Conservation (phyloP, 2,113 vertebrate species). For the Chaetodon trifascialis region DNA sequence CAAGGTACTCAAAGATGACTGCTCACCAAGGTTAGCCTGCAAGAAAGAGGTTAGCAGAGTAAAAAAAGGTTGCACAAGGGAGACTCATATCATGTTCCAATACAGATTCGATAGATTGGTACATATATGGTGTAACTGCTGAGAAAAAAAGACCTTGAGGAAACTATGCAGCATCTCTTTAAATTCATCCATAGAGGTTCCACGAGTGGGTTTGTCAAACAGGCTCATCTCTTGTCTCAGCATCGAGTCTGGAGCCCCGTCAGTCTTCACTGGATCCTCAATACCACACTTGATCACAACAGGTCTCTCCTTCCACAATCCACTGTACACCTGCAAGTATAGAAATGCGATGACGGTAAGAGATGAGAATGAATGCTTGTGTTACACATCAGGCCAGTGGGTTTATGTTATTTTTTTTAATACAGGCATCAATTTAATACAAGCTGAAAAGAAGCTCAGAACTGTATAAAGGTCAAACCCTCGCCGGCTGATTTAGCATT, state of each 20-base stretch:
- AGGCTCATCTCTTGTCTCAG: conserved; percentile 87
- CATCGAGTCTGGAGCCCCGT: conserved; percentile 74
- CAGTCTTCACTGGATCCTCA: conserved; percentile 81
- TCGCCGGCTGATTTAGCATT: neutral
- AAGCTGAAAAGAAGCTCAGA: neutral
- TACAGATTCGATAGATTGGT: too few species aligned
- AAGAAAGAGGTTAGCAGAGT: neutral
- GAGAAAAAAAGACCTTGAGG: conserved; percentile 88
- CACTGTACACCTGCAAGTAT: conserved; percentile 89
- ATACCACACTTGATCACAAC: conserved; percentile 95
- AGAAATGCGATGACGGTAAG: neutral
- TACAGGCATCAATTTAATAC: neutral
- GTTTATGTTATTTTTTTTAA: neutral
- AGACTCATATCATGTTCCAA: too few species aligned
- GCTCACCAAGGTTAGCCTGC: conserved; percentile 93
- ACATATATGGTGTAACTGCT: neutral
- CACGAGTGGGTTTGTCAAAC: conserved; percentile 94
- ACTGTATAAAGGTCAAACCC: too few species aligned
- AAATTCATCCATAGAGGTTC: conserved; percentile 97
- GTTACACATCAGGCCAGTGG: neutral
- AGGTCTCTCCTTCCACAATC: conserved; percentile 91
- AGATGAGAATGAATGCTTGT: neutral
- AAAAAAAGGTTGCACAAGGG: too few species aligned
- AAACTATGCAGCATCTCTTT: conserved; percentile 95
- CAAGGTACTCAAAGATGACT: conserved; percentile 87